Base-by-base conservation (phyloP, 2,797 vertebrate genomes). In the Botia kubotai region DNA sequence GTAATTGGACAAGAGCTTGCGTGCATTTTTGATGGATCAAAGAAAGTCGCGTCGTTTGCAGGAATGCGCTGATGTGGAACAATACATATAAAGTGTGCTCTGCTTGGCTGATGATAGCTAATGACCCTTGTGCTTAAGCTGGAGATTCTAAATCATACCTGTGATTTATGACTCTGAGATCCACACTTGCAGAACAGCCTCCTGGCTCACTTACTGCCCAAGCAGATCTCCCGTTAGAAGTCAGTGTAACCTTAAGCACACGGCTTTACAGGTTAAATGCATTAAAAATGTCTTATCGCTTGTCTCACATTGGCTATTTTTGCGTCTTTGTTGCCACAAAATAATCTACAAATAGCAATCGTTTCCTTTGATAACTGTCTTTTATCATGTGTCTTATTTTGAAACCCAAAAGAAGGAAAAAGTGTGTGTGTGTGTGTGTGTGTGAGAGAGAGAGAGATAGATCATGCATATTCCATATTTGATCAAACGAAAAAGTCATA, bases 1-100 rank as follows among this genome's bases (percentile, higher is more conserved):
- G 66, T 87, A 85, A 87, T 87, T 87, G 86, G 84, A 72, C 75
- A 70, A 81, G 68, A 78, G 84, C 86, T 87, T 87, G 86, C 63
- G 19, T 85, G 82, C 84, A 76, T 81, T 86, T 87, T 83, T 84
- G 75, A 83, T 82, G 81, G 78, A 84, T 84, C 72, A 75, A 75
- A 84, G 80, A 81, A 84, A 85, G 70, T 86, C 83, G 75, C 80
- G 29, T 66, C 82, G 77, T 72, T 86, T 79, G 86, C 86, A 87
- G 43, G 62, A 81, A 87, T 83, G 71, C 60, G 72, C 75, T 65
- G 71, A 82, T 79, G 86, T 84, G 84, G 86, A 87, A 87, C 84
- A 83, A 84, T 83, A 83, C 80, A 80, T 79, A 86, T 86, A 83
- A 87, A 86, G 82, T 77, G 75, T 60, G 82, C 72, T 83, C 63